Evolutionary conservation across 2,797 vertebrate genomes (phyloP), one percentile per base, ranked within the genome.

Genomic region (Crenuchus spilurus): DNA sequence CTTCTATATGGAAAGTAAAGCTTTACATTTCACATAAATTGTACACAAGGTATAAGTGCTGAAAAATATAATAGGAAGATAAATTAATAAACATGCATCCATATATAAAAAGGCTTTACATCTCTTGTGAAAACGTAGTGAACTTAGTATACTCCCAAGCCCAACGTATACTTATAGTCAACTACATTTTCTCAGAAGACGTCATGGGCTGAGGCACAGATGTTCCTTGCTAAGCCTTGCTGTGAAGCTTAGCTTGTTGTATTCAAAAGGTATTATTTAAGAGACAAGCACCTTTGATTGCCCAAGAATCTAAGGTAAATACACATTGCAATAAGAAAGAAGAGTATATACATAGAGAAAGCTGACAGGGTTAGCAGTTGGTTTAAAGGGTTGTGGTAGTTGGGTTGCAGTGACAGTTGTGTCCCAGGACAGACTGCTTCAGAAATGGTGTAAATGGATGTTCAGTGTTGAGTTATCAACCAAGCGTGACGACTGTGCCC

Each of bases 81-180:
- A n/a, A 49, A 20, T n/a, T 28, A 26, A 20, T 8, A 11, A 18
- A 54, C 51, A 61, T n/a, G n/a, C n/a, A 41, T 30, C 33, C 35
- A 49, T 6, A 26, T 22, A 48, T 37, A 44, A 24, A 42, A 55
- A n/a, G 70, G 44, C 9, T 61, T 62, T 75, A 66, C 80, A 77
- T 68, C 73, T 82, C 89, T 87, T 90, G 89, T 86, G 90, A 90
- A 92, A 92, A 92, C 86, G 87, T 93, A 92, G 92, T 92, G 87
- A 91, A 91, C 91, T 93, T 92, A 92, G 91, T 92, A 92, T 92
- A 93, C 91, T 84, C 83, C 81, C 72, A 84, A 55, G 37, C 82
- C 82, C 81, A 83, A 91, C 81, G 89, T 92, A 92, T 93, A 93
- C 92, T 87, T 85, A 80, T 85, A 92, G 91, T 92, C 89, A 86